These are phyloP conservation scores for Cheilosia scutellata DNA, from an alignment of 2,888 invertebrate genomes.

Conservation along the genomic window DNA sequence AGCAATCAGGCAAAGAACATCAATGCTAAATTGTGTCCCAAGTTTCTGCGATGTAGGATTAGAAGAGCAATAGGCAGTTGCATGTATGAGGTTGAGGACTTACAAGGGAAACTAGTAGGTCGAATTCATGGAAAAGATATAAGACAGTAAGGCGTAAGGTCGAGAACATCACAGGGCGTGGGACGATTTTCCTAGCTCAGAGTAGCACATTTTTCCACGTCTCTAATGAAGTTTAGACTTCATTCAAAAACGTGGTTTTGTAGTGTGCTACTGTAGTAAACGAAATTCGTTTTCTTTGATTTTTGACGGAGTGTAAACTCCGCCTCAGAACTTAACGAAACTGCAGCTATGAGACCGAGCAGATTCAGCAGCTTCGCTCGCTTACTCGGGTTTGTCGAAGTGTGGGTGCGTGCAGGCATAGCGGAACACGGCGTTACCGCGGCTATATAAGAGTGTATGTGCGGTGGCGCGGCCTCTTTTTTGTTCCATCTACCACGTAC, in stretches of 20 bases:
- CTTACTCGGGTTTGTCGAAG: no score
- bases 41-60: conserved; percentile 9
- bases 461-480: no score
- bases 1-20: conserved; percentile 1
- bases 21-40: conserved; percentile 5
- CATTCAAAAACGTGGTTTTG: neutral
- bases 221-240: neutral
- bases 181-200: neutral
- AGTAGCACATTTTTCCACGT: neutral
- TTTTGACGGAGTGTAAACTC: no score
- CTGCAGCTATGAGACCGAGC: no score
- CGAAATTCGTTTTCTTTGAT: no score
- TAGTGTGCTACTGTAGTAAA: neutral
- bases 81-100: conserved; percentile 6
- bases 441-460: no score
- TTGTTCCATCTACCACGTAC: no score
- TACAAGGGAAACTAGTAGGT: neutral
- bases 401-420: no score
- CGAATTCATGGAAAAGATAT: conserved; percentile 3
- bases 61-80: neutral
- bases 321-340: no score
- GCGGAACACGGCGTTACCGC: no score
- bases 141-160: neutral
- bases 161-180: neutral
- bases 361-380: no score